Percentiles rank a stretch among this genome's conserved stretches.
These are phyloP conservation scores for Acanthosepion esculentum DNA, from an alignment of 2,888 invertebrate genomes.

Conservation along the genomic window DNA sequence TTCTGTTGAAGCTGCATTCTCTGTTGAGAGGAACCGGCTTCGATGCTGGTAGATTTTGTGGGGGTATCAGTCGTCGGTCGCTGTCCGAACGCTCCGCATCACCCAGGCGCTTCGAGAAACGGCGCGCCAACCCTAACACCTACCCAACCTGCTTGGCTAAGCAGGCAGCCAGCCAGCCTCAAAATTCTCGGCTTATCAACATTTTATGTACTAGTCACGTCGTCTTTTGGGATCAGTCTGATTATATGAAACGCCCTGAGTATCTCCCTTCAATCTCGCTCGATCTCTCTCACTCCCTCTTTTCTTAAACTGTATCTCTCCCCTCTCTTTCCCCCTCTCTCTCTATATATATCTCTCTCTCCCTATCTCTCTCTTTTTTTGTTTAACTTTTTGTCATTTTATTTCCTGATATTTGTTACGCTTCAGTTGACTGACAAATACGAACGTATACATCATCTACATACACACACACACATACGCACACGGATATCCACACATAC, in stretches of 20 bases:
- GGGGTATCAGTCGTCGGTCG: not conserved
- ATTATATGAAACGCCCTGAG: not conserved
- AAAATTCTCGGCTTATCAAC: conserved; percentile 33
- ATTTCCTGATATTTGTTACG: not conserved
- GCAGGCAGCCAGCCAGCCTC: not conserved
- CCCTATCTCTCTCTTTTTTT: not conserved
- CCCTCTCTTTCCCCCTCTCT: not conserved
- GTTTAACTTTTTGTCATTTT: too few species aligned
- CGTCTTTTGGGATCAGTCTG: not conserved
- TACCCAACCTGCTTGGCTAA: not conserved
- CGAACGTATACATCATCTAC: not conserved
- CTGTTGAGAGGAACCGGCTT: not conserved
- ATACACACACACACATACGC: too few species aligned
- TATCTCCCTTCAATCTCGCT: not conserved
- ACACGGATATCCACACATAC: too few species aligned
- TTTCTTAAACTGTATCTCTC: too few species aligned
- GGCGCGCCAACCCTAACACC: not conserved
- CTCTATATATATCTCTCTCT: not conserved
- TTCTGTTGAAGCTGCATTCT: not conserved
- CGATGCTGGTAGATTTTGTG: not conserved
- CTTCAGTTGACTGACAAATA: not conserved
- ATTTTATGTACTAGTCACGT: not conserved
- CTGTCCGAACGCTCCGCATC: not conserved
- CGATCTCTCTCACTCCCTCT: not conserved
- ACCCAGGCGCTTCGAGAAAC: not conserved